Conservation (phyloP, 1,140 invertebrate species). For the Anadara kagoshimensis region DNA sequence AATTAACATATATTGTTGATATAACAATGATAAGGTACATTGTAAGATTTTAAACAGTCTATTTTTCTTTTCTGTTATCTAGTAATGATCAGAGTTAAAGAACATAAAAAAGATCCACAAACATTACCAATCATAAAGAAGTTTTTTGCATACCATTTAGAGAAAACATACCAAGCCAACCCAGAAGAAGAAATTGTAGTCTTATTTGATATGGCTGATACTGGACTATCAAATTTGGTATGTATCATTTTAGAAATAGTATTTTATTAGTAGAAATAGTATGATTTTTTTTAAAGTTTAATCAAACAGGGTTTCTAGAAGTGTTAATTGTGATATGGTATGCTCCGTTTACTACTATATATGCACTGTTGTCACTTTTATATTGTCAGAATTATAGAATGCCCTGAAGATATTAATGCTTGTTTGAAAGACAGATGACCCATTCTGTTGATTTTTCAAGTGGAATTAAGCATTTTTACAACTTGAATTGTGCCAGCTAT, state of each 20-base stretch:
- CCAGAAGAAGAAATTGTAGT: slow-evolving; percentile 87
- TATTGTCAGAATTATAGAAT: no score
- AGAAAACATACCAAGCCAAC: slow-evolving; percentile 81
- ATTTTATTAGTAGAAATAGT: no score
- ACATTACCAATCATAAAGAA: slow-evolving; percentile 85
- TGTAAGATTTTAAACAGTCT: no score
- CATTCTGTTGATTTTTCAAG: no score
- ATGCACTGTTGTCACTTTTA: neutral
- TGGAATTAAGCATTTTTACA: no score
- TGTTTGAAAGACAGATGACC: no score
- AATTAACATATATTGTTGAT: no score
- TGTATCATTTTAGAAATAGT: slow-evolving; percentile 71
- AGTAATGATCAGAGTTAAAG: slow-evolving; percentile 68
- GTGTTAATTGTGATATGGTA: no score
- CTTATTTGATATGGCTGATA: slow-evolving; percentile 92
- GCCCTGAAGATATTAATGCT: no score
- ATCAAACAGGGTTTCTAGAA: neutral
- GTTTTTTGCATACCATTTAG: slow-evolving; percentile 91
- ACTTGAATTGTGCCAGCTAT: no score
- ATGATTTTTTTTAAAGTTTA: neutral
- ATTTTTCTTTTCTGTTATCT: slow-evolving; percentile 8
- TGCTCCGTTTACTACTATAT: no score
- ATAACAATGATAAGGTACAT: no score
- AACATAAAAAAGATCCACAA: slow-evolving; percentile 80
- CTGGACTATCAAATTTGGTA: slow-evolving; percentile 90